phyloP scores from a whole-genome alignment of 2,888 invertebrate genomes.

The Masnerella sp. region DNA sequence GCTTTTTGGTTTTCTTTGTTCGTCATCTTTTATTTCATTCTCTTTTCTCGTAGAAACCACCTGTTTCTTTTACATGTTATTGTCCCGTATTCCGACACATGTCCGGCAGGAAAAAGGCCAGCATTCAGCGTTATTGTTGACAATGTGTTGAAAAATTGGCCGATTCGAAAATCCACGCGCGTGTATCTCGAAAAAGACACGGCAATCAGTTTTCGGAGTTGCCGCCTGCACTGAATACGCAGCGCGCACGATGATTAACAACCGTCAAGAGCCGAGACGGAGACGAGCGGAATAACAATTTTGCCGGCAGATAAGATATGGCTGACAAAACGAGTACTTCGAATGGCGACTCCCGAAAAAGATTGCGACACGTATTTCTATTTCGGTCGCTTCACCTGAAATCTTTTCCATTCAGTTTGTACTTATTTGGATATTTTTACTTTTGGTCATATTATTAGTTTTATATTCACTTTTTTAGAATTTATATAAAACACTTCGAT shows the following conservation, averaged over 20 bases:
- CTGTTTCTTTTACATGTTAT: no score
- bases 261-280: slow-evolving; percentile 51
- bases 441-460: no score
- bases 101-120: no score
- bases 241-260: slow-evolving; percentile 59
- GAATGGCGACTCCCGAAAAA: slow-evolving; percentile 42
- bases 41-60: no score
- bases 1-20: no score
- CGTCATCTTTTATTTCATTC: no score
- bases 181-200: slow-evolving; percentile 52
- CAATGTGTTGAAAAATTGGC: slow-evolving; percentile 64
- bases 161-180: slow-evolving; percentile 59
- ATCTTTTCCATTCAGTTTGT: no score
- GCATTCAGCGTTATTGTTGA: slow-evolving; percentile 33
- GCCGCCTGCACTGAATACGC: slow-evolving; percentile 59
- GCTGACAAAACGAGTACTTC: slow-evolving; percentile 37
- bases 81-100: no score
- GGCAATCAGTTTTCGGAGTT: slow-evolving; percentile 57
- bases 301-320: slow-evolving; percentile 34
- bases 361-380: slow-evolving; percentile 23
- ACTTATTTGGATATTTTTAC: no score
- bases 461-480: no score
- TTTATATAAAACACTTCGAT: no score
- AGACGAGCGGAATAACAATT: slow-evolving; percentile 59
- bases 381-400: not conserved